A percentile compares a stretch with the other conserved stretches of the same genome.
Conservation (phyloP, 92 coral and sea anemone species). For the Heteractis magnifica region DNA sequence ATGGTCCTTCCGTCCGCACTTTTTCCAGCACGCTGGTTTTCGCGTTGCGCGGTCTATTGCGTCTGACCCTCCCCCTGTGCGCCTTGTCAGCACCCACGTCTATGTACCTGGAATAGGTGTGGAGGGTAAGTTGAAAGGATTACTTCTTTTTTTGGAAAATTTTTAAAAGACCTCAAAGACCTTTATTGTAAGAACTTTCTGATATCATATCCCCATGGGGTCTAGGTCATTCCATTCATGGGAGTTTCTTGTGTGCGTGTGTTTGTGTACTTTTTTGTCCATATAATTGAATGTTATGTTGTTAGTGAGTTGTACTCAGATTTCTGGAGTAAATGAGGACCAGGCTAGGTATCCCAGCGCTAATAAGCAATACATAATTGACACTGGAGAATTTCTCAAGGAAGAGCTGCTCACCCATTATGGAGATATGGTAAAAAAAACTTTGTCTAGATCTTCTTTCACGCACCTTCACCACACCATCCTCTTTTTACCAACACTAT, state of each 20-base stretch:
- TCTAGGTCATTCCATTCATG: no score
- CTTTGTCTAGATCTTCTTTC: background rate
- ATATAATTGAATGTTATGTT: background rate
- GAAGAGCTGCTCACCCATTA: slow-evolving; percentile 23
- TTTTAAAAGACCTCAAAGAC: no score
- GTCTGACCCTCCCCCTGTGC: slow-evolving; percentile 46
- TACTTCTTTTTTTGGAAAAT: no score
- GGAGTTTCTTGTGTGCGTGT: no score
- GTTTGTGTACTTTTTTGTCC: background rate
- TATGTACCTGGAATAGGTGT: slow-evolving; percentile 60
- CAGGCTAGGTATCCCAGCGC: slow-evolving; percentile 20
- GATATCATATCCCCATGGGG: no score
- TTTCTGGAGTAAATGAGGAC: background rate
- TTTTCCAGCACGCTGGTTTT: slow-evolving; percentile 69
- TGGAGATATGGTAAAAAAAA: background rate
- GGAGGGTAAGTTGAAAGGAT: slow-evolving; percentile 29
- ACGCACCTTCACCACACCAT: background rate
- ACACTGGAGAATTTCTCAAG: slow-evolving; percentile 41
- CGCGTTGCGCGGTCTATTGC: slow-evolving; percentile 40
- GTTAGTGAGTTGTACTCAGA: background rate
- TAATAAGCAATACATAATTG: slow-evolving; percentile 42
- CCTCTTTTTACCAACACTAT: background rate
- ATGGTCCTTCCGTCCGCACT: slow-evolving; percentile 58
- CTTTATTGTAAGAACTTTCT: no score
- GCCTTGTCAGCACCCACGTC: slow-evolving; percentile 51